Base-by-base conservation (phyloP, 2,797 vertebrate species). In the Percopsis omiscomaycus region DNA sequence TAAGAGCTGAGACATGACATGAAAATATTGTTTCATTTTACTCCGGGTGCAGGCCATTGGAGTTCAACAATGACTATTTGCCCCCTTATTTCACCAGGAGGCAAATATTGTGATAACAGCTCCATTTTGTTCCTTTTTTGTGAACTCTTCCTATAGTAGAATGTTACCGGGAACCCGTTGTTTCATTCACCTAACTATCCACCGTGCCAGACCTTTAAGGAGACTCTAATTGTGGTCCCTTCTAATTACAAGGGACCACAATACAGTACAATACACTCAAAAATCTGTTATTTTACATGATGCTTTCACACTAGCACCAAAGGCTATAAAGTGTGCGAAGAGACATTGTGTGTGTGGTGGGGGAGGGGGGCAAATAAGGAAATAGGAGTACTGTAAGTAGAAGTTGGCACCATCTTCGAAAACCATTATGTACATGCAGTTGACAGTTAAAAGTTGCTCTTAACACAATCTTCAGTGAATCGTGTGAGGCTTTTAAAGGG, bases 261-360 rank as follows among this genome's bases (percentile, higher is more conserved):
- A 22, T 22, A 22, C 22, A 22, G 42, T 11, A 54, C 69, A 64
- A 71, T 66, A 66, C 72, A 65, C 65, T 77, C 84, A 83, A 84
- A 82, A 80, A 84, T 83, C 80, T 84, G 83, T 82, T 87, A 77
- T 82, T 82, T 79, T 74, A 80, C 80, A 78, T 47, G 69, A 80
- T 69, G 66, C 74, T 73, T 72, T 79, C 68, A 60, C 68, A 75
- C 69, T 62, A 64, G 77, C 55, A 64, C 64, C 32, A 60, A 56
- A 53, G 61, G 68, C 64, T 68, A 16, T 57, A 55, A 70, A 62
- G 65, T 46, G 55, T 54, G 45, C 53, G 22, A 30, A 64, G 48
- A 29, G 37, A 55, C 32, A 29, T 16, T 56, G 10, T 37, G 62
- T 51, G 48, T 9, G 32, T 37, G 32, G 32, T 8, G 12, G 30